Evolutionary conservation across 2,113 vertebrate genomes (phyloP), one percentile per base, ranked within the genome.

Genomic region (Emydocephalus ijimae): DNA sequence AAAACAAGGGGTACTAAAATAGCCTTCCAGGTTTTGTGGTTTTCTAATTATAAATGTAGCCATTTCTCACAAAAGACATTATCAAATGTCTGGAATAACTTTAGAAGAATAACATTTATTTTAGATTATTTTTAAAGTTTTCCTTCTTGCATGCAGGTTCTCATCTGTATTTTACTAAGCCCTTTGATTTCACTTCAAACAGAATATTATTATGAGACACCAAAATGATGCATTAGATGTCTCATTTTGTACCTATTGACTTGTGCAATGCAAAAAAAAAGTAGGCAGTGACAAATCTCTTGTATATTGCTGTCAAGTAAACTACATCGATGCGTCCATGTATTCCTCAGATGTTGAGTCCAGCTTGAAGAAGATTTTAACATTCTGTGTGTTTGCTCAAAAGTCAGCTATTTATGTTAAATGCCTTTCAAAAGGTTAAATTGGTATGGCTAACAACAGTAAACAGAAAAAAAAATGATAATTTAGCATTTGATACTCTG

Each of bases 171-270:
- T 95, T 96, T 96, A 97, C 97, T 98, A 98, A 97, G 97, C 95
- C 95, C 95, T 97, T 97, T 96, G 96, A 96, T 97, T 96, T 92
- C 95, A 96, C 96, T 96, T 96, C 95, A 94, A 94, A 96, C 95
- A 59, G n/a, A 69, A 43, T 29, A 97, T 95, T 96, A 95, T 94
- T 96, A 96, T 95, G 93, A 96, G 88, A 93, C 96, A 96, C 95
- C 96, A 94, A 96, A 95, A 96, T 96, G 95, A 95, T 96, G 96
- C 97, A 96, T 98, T 96, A 97, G 96, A 95, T 96, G 97, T 96
- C 97, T 96, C 97, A 97, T 97, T 98, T 98, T 97, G 97, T 97
- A 96, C 95, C 96, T 93, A 95, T 96, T 97, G 96, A 96, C 94
- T 94, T 87, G 92, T 95, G 95, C 96, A 95, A 95, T 92, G 93